These are phyloP conservation scores for Arctopsyche grandis DNA, from an alignment of 1,140 invertebrate genomes.

Conservation along the genomic window DNA sequence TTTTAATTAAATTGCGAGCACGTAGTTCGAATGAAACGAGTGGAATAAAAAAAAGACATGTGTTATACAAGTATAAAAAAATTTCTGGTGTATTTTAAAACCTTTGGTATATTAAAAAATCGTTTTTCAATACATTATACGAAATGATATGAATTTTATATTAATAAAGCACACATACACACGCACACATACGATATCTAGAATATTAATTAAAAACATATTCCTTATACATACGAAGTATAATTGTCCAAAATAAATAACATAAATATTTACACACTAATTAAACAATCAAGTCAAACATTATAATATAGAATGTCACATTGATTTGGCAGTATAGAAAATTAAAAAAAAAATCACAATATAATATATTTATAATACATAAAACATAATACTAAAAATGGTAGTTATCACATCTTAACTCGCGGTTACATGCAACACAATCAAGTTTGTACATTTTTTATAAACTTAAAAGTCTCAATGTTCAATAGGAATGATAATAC, in stretches of 20 bases:
- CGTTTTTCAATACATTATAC: neutral
- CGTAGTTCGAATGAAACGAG: no score
- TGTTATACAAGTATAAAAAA: neutral
- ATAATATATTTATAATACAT: neutral
- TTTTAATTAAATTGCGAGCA: no score
- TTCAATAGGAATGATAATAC: neutral
- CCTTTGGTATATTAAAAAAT: constrained; percentile 18
- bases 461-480: neutral
- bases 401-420: constrained; percentile 22
- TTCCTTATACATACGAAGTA: neutral
- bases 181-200: constrained; percentile 21
- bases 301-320: constrained; percentile 8
- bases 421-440: neutral
- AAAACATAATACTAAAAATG: constrained; percentile 26
- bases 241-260: constrained; percentile 8
- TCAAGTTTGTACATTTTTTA: neutral
- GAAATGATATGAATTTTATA: constrained; percentile 30
- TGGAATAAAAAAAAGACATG: no score
- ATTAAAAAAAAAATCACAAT: neutral
- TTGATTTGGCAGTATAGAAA: constrained; percentile 1
- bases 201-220: constrained; percentile 6
- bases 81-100: constrained; percentile 1
- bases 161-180: constrained; percentile 30
- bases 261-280: constrained; percentile 9
- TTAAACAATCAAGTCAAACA: neutral